phyloP scores from a whole-genome alignment of 2,797 vertebrate species.

The Lacerta bilineata region DNA sequence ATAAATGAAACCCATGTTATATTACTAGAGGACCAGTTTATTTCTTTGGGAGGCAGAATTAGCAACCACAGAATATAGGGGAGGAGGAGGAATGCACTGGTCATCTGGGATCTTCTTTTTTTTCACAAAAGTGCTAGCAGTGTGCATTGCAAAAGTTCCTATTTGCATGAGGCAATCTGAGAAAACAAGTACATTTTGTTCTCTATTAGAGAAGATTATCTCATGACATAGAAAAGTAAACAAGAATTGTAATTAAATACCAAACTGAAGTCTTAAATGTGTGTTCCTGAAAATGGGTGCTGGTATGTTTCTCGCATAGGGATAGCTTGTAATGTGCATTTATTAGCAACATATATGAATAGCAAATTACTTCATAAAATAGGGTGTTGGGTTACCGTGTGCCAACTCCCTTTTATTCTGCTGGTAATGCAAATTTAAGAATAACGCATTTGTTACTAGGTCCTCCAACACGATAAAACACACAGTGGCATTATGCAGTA shows the following conservation, averaged over 20 bases:
- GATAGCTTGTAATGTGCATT: conserved; percentile 48
- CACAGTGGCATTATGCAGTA: conserved; percentile 75
- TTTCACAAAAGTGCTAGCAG: neutral
- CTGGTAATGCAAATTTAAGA: conserved; percentile 61
- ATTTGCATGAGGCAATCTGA: conserved; percentile 16
- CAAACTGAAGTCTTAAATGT: conserved; percentile 28
- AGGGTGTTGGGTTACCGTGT: neutral
- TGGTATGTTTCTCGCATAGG: conserved; percentile 31
- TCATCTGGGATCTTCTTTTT: neutral
- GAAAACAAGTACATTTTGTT: conserved; percentile 1
- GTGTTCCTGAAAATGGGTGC: conserved; percentile 34
- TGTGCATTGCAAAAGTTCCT: neutral
- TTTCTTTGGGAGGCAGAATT: neutral
- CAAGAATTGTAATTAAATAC: conserved; percentile 9
- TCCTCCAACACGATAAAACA: conserved; percentile 76
- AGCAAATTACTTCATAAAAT: conserved; percentile 58
- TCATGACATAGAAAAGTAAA: conserved; percentile 16
- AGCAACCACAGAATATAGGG: neutral
- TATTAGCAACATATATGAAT: conserved; percentile 61
- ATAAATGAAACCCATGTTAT: neutral
- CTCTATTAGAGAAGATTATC: neutral
- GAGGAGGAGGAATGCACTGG: neutral
- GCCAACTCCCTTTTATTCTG: conserved; percentile 16
- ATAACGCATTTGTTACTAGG: conserved; percentile 70
- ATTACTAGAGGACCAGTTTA: neutral